A percentile compares a stretch with the other conserved stretches of the same genome.
Evolutionary conservation across 2,113 vertebrate genomes (phyloP).

Genomic region (Condylura cristata): DNA sequence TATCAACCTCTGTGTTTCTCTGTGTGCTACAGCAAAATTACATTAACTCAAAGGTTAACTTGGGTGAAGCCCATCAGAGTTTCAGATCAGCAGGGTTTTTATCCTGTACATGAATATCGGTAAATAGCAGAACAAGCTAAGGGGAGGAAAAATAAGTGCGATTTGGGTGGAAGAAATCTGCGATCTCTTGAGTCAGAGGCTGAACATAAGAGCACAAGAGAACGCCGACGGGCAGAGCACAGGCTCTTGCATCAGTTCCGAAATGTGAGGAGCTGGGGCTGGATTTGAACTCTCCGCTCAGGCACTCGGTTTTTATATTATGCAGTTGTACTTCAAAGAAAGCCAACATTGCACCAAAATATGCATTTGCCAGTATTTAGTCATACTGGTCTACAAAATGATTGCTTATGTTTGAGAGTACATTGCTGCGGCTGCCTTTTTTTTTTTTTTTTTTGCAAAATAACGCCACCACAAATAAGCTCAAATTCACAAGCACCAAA

Average conservation of each 20-base stretch:
- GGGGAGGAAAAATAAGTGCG: background rate
- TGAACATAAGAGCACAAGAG: background rate
- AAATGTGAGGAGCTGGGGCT: background rate
- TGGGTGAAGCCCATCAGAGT: too few species aligned
- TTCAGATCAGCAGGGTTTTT: background rate
- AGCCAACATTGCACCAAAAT: background rate
- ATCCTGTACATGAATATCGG: background rate
- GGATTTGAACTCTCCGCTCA: background rate
- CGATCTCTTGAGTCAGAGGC: background rate
- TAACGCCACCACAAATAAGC: too few species aligned
- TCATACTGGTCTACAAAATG: background rate
- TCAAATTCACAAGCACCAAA: background rate
- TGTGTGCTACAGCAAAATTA: background rate
- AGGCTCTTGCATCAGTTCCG: background rate
- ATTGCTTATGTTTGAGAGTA: background rate
- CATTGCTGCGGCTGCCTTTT: too few species aligned
- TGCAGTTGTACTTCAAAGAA: background rate
- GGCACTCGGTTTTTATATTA: background rate
- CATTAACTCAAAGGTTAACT: background rate
- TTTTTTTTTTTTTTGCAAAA: background rate
- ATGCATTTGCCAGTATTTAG: background rate
- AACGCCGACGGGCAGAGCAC: background rate
- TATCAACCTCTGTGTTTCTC: background rate
- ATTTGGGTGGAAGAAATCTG: background rate
- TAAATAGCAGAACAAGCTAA: background rate